Evolutionary conservation across 2,888 invertebrate genomes (phyloP), one percentile per base, ranked within the genome.

Genomic region (Amphipoea oculea): DNA sequence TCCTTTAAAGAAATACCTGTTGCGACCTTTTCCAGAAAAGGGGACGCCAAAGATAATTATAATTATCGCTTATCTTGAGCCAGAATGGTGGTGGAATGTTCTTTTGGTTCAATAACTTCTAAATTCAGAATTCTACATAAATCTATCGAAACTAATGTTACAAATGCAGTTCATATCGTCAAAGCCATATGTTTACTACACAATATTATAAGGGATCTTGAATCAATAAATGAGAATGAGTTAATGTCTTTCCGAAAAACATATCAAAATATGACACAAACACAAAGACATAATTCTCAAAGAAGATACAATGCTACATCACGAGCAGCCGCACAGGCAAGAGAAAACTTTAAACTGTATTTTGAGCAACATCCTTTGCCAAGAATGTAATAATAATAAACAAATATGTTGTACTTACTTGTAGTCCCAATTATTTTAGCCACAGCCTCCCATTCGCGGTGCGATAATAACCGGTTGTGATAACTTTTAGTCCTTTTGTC

Each of bases 71-170:
- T 85, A 78, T 85, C 83, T 84, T 81, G 83, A 83, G 81, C 83
- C 4, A 84, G 84, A 84, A 83, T 72, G 79, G 86, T 83, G 42
- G 79, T 86, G 75, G 86, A 87, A 85, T 82, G 81, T 84, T 81
- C 85, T 83, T 87, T 86, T 71, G 86, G 88, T 85, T 85, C 83
- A 80, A 83, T 83, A 84, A 83, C 82, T 23, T 83, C 79, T 81
- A 87, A 85, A 85, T 84, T 88, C 79, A 81, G 84, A 82, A 82
- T 88, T 83, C 67, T 88, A 48, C 83, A 86, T 76, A 85, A 82
- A 79, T 78, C 83, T 76, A 81, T 87, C 78, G 86, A 88, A 83
- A 85, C 82, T 2, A 82, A 84, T 81, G 76, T 86, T 3, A 1
- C 2, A 83, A 83, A 83, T 87, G 82, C 83, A 85, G 83, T 85